Evolutionary conservation across 2,113 vertebrate species (phyloP).

Genomic region (Merops nubicus): DNA sequence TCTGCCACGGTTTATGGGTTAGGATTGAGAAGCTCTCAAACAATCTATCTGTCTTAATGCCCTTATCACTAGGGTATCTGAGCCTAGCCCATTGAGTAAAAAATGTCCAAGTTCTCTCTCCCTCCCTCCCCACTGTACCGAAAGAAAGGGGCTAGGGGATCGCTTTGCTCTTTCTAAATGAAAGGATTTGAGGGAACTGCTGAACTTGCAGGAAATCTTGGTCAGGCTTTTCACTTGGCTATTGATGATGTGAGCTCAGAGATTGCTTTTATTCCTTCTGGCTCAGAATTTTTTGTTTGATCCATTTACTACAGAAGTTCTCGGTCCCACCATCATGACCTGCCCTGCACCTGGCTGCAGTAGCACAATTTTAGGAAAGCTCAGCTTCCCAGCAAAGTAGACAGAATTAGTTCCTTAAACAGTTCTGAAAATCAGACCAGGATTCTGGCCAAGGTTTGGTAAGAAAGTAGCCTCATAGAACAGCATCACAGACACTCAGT

Average conservation of each 20-base stretch:
- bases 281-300: background rate
- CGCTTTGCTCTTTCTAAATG: background rate
- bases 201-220: background rate
- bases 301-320: background rate
- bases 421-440: background rate
- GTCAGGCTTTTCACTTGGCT: background rate
- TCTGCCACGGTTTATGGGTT: background rate
- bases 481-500: fast-evolving
- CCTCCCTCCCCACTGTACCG: background rate
- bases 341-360: background rate
- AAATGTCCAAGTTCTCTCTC: background rate
- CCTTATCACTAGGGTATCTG: background rate
- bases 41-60: background rate
- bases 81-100: background rate
- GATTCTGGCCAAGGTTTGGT: background rate
- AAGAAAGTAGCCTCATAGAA: background rate
- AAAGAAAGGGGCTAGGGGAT: background rate
- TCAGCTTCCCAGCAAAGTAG: background rate
- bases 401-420: background rate
- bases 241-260: background rate
- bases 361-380: background rate
- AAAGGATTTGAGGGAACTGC: background rate
- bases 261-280: background rate
- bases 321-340: background rate
- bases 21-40: background rate